These are phyloP conservation scores for Sinocyclocheilus maitianheensis DNA, from an alignment of 2,113 vertebrate species.

Conservation along the genomic window DNA sequence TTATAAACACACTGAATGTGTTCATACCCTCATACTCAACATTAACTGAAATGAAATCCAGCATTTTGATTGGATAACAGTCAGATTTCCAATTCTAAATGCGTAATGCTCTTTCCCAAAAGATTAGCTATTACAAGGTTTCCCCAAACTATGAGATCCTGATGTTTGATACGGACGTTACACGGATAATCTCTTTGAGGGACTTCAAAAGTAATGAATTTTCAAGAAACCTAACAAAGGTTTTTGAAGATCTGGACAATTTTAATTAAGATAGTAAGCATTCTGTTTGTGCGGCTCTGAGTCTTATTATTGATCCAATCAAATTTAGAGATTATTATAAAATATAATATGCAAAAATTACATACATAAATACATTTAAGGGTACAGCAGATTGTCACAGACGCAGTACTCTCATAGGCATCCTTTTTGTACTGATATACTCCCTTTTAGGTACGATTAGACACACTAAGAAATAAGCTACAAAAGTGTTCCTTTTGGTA, in stretches of 20 bases:
- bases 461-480: too few relatives aligned
- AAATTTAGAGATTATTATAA: not conserved
- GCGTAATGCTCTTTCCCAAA: too few relatives aligned
- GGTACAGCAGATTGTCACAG: too few relatives aligned
- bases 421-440: too few relatives aligned
- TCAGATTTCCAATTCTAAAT: not conserved
- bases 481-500: too few relatives aligned
- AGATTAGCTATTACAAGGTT: too few relatives aligned
- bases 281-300: not conserved
- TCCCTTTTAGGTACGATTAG: too few relatives aligned
- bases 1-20: not conserved
- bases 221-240: rapidly evolving
- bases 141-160: too few relatives aligned
- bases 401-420: too few relatives aligned
- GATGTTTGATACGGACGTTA: too few relatives aligned
- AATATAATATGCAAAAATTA: not conserved
- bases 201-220: not conserved
- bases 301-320: not conserved
- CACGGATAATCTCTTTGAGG: too few relatives aligned
- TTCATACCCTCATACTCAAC: not conserved
- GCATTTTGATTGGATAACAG: not conserved
- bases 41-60: not conserved
- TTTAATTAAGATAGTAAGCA: slow-evolving; percentile 62
- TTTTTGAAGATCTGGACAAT: not conserved
- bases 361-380: too few relatives aligned